Base-by-base conservation (phyloP, 2,888 invertebrate species). In the Melikaiella ostensackeni region DNA sequence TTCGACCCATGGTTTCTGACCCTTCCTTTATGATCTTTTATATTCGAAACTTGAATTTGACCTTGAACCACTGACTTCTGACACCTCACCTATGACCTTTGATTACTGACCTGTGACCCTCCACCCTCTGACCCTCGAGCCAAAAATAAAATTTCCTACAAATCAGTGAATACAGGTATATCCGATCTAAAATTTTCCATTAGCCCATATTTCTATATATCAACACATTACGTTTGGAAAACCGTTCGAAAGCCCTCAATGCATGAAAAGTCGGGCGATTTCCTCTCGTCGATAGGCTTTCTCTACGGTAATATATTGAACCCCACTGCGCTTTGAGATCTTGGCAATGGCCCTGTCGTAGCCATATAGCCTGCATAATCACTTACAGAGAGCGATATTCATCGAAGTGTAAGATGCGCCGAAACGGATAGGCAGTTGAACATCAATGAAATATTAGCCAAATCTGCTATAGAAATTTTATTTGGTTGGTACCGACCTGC, bases 281-380 rank as follows among this genome's bases (percentile, higher is more conserved):
- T 64, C 64, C 64, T 64, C 42, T 64, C 27, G 16, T 59, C 21
- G 55, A 55, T 55, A 55, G 63, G 63, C 64, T n/a, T 27, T 21
- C 64, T 64, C 24, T 38, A 7, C 64, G 38, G 38, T 64, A 42
- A 50, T 50, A 70, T 70, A 70, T 70, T 70, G 70, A 70, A 70
- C n/a, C 21, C 70, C 30, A n/a, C 19, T 70, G 50, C 70, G 55
- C 70, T 70, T 70, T 55, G 70, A 50, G 70, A 70, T 70, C 50
- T 70, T 70, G 70, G 70, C 50, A 70, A 70, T 70, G 70, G 70
- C 70, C 70, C 70, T 70, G 70, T 55, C 70, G 63, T 38, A 63
- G 33, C 35, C 21, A 35, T 63, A 70, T 50, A 70, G 70, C 50
- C 70, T 70, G 70, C 70, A 70, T 70, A 70, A 70, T 70, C 70